phyloP scores from a whole-genome alignment of 2,113 vertebrate species.

The Malurus elegans region DNA sequence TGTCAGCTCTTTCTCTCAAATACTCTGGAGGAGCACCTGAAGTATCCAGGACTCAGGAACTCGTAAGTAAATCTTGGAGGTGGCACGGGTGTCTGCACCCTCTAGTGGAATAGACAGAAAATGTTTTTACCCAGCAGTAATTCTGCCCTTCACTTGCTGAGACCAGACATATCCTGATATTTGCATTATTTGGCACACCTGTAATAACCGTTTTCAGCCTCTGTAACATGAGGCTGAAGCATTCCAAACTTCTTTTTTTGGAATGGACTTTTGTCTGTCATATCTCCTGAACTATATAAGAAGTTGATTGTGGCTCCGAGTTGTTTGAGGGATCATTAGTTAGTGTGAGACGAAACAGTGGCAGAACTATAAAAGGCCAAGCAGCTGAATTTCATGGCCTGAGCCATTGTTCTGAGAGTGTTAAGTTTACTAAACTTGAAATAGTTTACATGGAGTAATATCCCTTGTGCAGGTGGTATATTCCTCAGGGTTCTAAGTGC shows the following conservation, averaged over 20 bases:
- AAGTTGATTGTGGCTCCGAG: background rate
- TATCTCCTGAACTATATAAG: background rate
- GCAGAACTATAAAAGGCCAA: background rate
- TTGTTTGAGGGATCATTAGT: background rate
- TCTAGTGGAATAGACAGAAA: slow-evolving; percentile 9
- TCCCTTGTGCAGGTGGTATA: background rate
- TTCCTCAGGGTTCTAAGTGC: background rate
- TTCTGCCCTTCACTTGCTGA: background rate
- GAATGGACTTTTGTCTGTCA: background rate
- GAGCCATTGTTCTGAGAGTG: background rate
- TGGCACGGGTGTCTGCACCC: background rate
- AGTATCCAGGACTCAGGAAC: background rate
- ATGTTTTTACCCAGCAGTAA: background rate
- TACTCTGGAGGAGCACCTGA: background rate
- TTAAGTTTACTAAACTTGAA: background rate
- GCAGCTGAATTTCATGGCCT: background rate
- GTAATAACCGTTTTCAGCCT: background rate
- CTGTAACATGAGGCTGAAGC: background rate
- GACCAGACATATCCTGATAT: background rate
- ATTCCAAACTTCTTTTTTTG: background rate
- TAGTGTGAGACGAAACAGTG: background rate
- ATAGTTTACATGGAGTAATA: background rate
- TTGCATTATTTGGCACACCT: background rate
- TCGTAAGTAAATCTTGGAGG: background rate
- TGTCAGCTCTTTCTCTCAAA: background rate